These are phyloP conservation scores for Tylochromis polylepis DNA, from an alignment of 2,113 vertebrate species.

Conservation along the genomic window DNA sequence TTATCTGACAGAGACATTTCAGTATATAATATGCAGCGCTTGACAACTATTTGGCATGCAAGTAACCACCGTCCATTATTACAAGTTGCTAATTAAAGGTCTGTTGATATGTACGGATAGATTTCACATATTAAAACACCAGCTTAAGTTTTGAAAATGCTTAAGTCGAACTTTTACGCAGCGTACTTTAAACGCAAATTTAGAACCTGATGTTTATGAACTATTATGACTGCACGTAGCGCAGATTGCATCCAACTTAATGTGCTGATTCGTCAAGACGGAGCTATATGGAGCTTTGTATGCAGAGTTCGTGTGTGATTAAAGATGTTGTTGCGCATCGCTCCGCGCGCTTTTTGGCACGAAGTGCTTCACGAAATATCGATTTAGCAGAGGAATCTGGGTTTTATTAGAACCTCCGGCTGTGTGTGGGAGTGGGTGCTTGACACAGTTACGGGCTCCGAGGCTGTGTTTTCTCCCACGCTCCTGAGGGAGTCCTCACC, in stretches of 20 bases:
- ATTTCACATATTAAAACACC: not conserved
- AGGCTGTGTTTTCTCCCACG: conserved; percentile 62
- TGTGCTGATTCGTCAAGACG: not conserved
- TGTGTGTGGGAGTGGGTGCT: conserved; percentile 58
- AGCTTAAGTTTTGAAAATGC: not conserved
- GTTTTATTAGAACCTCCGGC: conserved; percentile 42
- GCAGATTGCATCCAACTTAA: not conserved
- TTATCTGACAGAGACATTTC: not conserved
- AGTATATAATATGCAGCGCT: not conserved
- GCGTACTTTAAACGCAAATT: not conserved
- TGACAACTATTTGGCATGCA: not conserved
- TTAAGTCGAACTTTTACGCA: conserved; percentile 12
- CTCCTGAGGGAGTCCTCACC: conserved; percentile 35
- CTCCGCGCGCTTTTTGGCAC: not conserved
- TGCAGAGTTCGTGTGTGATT: not conserved
- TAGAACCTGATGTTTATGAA: not conserved
- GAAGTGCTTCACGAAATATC: conserved; percentile 18
- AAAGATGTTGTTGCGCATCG: not conserved
- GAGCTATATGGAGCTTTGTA: not conserved
- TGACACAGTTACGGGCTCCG: conserved; percentile 45
- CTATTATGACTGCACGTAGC: not conserved
- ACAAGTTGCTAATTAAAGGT: not conserved
- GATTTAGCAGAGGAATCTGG: conserved; percentile 28
- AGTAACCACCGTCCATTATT: not conserved
- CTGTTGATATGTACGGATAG: not conserved